Evolutionary conservation across 2,797 vertebrate genomes (phyloP).

Genomic region (Halcyon badia): DNA sequence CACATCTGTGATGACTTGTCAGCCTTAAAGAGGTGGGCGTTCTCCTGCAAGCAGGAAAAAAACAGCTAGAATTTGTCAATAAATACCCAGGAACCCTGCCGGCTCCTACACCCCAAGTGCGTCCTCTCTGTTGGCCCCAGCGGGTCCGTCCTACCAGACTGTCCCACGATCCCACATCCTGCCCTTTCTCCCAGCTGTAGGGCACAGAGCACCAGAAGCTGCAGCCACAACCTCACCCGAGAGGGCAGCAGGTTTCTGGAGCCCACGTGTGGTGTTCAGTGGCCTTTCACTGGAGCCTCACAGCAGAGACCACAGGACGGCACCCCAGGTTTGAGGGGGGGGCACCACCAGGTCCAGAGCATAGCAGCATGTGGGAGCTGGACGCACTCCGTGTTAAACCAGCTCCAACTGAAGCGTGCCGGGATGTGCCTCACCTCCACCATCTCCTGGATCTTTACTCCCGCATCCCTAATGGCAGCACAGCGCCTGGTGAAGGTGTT

Average conservation of each 20-base stretch:
- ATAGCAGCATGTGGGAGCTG: fast-evolving
- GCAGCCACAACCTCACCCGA: neutral
- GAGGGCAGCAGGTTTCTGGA: neutral
- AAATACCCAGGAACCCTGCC: fast-evolving
- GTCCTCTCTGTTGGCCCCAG: no score
- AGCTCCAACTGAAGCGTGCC: fast-evolving
- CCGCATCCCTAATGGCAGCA: slow-evolving; percentile 34
- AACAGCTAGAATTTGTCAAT: fast-evolving
- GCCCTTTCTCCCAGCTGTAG: neutral
- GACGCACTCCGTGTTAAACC: no score
- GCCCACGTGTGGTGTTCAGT: fast-evolving
- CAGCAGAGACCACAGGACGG: neutral
- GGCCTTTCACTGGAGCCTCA: fast-evolving
- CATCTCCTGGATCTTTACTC: slow-evolving; percentile 76
- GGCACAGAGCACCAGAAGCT: no score
- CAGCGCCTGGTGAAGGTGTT: slow-evolving; percentile 64
- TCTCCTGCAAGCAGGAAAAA: slow-evolving; percentile 77
- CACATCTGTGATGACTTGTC: slow-evolving; percentile 42
- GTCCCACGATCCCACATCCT: fast-evolving
- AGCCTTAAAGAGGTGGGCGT: slow-evolving; percentile 75
- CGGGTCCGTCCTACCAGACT: neutral
- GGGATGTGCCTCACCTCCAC: slow-evolving; percentile 65
- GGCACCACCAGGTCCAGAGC: no score
- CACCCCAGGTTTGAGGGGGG: neutral
- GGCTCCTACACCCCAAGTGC: fast-evolving